phyloP scores from a whole-genome alignment of 2,888 invertebrate species.

The Entomobrya proxima region DNA sequence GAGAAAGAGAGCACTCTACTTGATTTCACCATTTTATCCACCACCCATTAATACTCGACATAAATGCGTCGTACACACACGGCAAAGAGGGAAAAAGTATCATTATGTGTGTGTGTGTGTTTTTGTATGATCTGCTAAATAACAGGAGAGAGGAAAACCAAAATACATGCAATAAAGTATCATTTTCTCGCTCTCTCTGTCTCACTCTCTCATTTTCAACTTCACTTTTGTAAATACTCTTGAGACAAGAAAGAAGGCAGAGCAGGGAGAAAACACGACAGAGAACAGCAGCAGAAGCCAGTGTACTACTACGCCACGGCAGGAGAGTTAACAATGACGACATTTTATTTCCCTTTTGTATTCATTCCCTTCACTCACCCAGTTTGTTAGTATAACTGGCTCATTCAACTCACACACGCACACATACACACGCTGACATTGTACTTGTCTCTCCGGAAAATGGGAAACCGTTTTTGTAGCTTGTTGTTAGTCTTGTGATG shows the following conservation, averaged over 20 bases:
- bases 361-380: neutral
- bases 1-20: neutral
- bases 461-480: neutral
- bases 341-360: neutral
- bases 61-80: no score
- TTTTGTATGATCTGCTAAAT: neutral
- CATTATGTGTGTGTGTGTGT: neutral
- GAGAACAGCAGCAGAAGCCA: neutral
- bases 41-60: neutral
- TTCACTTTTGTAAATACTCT: slow-evolving; percentile 25
- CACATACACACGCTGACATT: neutral
- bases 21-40: neutral
- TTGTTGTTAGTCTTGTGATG: neutral
- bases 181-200: neutral
- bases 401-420: neutral
- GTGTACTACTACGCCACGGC: no score
- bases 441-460: neutral
- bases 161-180: neutral
- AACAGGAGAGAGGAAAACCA: neutral
- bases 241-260: neutral
- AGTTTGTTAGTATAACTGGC: neutral
- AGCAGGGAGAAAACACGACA: neutral
- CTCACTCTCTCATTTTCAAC: neutral
- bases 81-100: neutral
- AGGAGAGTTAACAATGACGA: neutral